These are phyloP conservation scores for Mimachlamys varia DNA, from an alignment of 2,888 invertebrate species.

Conservation along the genomic window DNA sequence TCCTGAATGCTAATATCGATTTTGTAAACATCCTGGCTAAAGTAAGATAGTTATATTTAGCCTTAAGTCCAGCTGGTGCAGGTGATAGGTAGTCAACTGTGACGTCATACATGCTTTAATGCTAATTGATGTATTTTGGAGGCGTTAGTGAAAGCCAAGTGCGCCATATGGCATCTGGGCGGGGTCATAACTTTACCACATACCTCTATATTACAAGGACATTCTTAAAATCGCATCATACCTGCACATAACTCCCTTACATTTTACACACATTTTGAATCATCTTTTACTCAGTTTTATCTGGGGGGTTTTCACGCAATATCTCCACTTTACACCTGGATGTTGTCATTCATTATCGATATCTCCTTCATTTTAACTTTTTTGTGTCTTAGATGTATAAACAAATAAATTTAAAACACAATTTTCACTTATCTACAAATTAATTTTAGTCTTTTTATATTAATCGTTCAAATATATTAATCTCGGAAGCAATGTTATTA, in stretches of 20 bases:
- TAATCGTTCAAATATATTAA: no score
- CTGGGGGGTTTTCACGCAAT: no score
- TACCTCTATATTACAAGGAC: neutral
- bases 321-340: no score
- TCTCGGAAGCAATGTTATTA: no score
- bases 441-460: no score
- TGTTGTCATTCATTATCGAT: no score
- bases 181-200: neutral
- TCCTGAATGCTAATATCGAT: slow-evolving; percentile 28
- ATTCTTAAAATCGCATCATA: neutral
- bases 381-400: no score
- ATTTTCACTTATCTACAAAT: no score
- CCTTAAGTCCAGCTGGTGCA: neutral
- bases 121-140: neutral
- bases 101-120: neutral
- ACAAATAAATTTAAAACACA: no score
- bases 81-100: slow-evolving; percentile 14
- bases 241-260: neutral
- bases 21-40: neutral
- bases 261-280: neutral
- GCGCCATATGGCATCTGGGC: neutral
- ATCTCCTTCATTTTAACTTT: no score
- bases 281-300: neutral
- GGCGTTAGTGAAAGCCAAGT: neutral
- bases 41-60: neutral